phyloP scores from a whole-genome alignment of 1,140 invertebrate species.

The Lepidurus couesii region DNA sequence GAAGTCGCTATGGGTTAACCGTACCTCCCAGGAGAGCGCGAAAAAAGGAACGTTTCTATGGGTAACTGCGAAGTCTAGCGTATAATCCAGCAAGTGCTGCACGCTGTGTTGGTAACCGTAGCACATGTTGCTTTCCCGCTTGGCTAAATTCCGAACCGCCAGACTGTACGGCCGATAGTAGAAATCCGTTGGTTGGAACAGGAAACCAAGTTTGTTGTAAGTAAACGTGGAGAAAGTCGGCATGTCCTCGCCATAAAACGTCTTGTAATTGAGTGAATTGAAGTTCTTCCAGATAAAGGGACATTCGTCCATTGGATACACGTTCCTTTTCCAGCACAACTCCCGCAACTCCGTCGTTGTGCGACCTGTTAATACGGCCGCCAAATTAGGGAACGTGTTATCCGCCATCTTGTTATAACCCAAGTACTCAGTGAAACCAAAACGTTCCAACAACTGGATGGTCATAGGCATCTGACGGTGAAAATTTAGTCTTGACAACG shows the following conservation, averaged over 20 bases:
- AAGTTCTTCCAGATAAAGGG: conserved; percentile 20
- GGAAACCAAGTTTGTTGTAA: too few species aligned
- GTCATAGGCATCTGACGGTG: conserved; percentile 52
- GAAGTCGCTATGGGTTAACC: background rate
- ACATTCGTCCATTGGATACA: conserved; percentile 1
- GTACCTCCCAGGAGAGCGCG: background rate
- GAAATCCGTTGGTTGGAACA: background rate
- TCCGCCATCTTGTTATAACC: background rate
- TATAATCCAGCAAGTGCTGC: background rate
- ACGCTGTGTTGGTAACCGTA: background rate
- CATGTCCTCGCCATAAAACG: background rate
- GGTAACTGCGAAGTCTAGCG: background rate
- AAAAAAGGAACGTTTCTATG: background rate
- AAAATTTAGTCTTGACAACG: conserved; percentile 54
- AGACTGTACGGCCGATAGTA: background rate
- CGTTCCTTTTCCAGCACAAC: conserved; percentile 16
- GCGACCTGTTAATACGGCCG: background rate
- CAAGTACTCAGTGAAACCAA: background rate
- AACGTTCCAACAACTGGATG: conserved; percentile 43
- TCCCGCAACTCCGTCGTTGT: conserved; percentile 48
- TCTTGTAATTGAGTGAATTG: background rate
- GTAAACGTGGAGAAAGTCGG: background rate
- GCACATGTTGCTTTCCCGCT: background rate
- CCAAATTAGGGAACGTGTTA: background rate
- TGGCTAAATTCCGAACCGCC: background rate